phyloP scores from a whole-genome alignment of 30 jellyfish, hydroid and myxozoan genomes.

The Hydra vulgaris region DNA sequence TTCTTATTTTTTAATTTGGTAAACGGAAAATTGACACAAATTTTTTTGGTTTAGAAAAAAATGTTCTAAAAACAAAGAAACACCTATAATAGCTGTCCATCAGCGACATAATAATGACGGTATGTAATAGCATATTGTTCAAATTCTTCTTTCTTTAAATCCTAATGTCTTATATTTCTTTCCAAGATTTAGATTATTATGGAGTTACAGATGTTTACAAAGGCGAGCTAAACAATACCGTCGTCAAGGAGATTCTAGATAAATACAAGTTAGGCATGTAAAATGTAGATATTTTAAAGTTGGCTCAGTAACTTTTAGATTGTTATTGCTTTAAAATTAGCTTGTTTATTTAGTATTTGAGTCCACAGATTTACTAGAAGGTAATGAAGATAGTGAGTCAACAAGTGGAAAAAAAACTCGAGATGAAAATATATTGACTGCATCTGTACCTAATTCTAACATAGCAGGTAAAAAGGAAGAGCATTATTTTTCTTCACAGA shows the following conservation, averaged over 20 bases:
- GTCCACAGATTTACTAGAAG: not conserved
- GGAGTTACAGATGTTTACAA: slow-evolving; percentile 10
- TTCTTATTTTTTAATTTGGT: no score
- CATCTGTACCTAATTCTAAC: not conserved
- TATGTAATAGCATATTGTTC: not conserved
- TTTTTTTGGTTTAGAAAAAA: slow-evolving; percentile 1
- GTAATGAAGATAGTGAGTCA: not conserved
- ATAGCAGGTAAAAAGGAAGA: not conserved
- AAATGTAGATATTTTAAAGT: not conserved
- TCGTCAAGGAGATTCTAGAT: not conserved
- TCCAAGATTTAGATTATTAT: not conserved
- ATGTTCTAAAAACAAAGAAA: not conserved
- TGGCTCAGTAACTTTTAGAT: not conserved
- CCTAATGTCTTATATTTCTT: not conserved
- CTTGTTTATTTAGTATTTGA: not conserved
- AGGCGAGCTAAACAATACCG: not conserved
- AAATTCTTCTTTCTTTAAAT: not conserved
- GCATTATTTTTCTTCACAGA: not conserved
- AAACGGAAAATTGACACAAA: no score
- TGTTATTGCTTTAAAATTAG: not conserved
- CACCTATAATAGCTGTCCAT: slow-evolving; percentile 14
- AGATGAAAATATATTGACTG: not conserved
- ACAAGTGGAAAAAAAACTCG: not conserved
- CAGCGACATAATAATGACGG: slow-evolving; percentile 14
- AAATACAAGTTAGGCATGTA: not conserved